These are phyloP conservation scores for Epicauta chinensis DNA, from an alignment of 1,140 invertebrate species.

Conservation along the genomic window DNA sequence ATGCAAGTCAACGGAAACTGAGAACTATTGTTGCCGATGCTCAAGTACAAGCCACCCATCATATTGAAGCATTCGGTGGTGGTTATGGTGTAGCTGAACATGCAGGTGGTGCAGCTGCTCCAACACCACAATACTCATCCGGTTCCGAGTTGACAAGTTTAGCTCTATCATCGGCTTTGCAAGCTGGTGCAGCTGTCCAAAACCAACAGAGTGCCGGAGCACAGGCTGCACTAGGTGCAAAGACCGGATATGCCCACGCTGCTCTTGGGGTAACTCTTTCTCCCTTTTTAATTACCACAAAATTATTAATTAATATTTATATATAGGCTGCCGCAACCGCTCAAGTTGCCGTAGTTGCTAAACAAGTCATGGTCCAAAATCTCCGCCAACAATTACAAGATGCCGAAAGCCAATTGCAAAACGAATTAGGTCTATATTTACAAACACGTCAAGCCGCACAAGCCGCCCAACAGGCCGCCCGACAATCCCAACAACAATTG, in stretches of 20 bases:
- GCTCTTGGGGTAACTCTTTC: not conserved
- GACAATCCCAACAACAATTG: slow-evolving; percentile 34
- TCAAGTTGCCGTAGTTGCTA: slow-evolving; percentile 50
- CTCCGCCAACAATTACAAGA: slow-evolving; percentile 49
- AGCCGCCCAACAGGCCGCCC: slow-evolving; percentile 48
- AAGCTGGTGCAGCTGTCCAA: not conserved
- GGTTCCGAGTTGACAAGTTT: slow-evolving; percentile 1
- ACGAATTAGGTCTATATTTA: slow-evolving; percentile 46
- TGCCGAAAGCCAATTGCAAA: slow-evolving; percentile 45
- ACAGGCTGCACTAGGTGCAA: slow-evolving; percentile 2
- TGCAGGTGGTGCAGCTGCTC: not conserved
- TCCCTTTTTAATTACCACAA: too few species aligned
- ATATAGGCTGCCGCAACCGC: slow-evolving; percentile 44
- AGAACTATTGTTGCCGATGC: slow-evolving; percentile 3
- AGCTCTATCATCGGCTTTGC: not conserved
- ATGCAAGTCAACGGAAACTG: slow-evolving; percentile 8
- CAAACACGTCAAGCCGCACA: slow-evolving; percentile 49
- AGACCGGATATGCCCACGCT: slow-evolving; percentile 5
- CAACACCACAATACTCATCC: not conserved
- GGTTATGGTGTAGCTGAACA: not conserved
- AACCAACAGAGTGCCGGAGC: slow-evolving; percentile 8
- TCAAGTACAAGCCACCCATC: slow-evolving; percentile 3
- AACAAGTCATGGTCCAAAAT: slow-evolving; percentile 48
- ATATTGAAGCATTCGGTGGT: not conserved
- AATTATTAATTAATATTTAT: too few species aligned